Base-by-base conservation (phyloP, 64 coral and sea anemone genomes). In the Catalaphyllia jardinei region DNA sequence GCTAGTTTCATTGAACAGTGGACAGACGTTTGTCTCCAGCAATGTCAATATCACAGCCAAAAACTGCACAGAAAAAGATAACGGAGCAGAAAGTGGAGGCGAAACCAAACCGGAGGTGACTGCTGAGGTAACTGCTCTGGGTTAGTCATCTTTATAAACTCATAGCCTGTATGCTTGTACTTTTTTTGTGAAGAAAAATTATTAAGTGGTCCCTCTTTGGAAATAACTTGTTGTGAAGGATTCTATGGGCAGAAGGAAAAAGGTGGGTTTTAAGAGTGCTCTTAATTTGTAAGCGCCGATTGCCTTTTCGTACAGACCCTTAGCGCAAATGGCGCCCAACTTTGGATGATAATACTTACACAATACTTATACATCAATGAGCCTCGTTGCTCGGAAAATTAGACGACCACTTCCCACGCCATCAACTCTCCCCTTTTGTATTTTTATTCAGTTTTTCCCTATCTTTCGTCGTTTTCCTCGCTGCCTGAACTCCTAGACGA, bases 21-120 rank as follows among this genome's bases (percentile, higher is more conserved):
- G 81, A 71, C 69, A 35, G 19, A 71, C 81, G n/a, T 85, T 85
- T 64, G 81, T 85, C 42, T 85, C 81, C 63, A 85, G 81, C 46
- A 71, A 85, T 24, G 81, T 85, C 1, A 71, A 85, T 42, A 85
- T 85, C 25, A 51, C 81, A 52, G 63, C 81, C 49, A 85, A 85
- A 50, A 85, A 85, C 24, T 85, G 81, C 3, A 35, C 33, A 35
- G 5, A 46, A 46, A 46, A 46, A 29, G 73, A 1, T 0, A 69
- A 69, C 22, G 65, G 10, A 69, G 29, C 10, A n/a, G 65, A 28
- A 69, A 27, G 24, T 9, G 65, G n/a, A 27, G 24, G n/a, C 22
- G 65, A n/a, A 2, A 65, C 17, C 9, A 10, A 24, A 69, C 65
- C 65, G 29, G 65, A 69, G 65, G 65, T 69, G 65, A 35, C 33